Base-by-base conservation (phyloP, 2,113 vertebrate genomes). In the Synchiropus splendidus region DNA sequence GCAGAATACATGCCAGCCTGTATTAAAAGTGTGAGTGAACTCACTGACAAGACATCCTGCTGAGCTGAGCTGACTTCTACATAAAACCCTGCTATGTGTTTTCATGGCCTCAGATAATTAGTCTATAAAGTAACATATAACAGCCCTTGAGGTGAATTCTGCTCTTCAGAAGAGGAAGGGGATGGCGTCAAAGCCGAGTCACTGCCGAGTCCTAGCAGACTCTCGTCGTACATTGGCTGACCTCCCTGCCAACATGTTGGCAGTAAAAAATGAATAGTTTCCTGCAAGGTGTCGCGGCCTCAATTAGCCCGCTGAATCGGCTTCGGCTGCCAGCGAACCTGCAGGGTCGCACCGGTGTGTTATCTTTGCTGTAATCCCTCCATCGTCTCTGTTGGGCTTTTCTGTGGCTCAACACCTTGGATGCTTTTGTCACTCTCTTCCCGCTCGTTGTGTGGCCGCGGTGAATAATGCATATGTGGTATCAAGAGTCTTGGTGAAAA, bases 261-360 rank as follows among this genome's bases (percentile, higher is more conserved):
- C 15, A 8, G 21, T 5, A 31, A 48, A 42, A 40, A 43, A 39
- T 43, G 43, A 77, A 78, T 75, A 55, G 60, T 68, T 77, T 79
- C 48, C 62, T 51, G 54, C 48, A 54, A 11, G 14, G 59, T 72
- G 64, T 79, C 63, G 66, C 53, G 63, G 61, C 72, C 70, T 77
- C 61, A 64, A 76, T 76, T 77, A 58, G 45, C 30, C 31, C 14
- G 34, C 46, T 27, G 64, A 57, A 69, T 69, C 68, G 51, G 64
- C 61, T 56, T 62, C 42, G 56, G 31, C 44, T 55, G 55, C 58
- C 68, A 63, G 31, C 50, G 44, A 58, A 36, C 48, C 44, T 70
- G 52, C 51, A 13, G 9, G 51, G 10, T 50, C 51, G 16, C 43
- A 45, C 42, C 39, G 49, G 51, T 51, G 46, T 51, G 50, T 45